Conservation (phyloP, 2,888 invertebrate genomes). For the Acrobasis repandana region DNA sequence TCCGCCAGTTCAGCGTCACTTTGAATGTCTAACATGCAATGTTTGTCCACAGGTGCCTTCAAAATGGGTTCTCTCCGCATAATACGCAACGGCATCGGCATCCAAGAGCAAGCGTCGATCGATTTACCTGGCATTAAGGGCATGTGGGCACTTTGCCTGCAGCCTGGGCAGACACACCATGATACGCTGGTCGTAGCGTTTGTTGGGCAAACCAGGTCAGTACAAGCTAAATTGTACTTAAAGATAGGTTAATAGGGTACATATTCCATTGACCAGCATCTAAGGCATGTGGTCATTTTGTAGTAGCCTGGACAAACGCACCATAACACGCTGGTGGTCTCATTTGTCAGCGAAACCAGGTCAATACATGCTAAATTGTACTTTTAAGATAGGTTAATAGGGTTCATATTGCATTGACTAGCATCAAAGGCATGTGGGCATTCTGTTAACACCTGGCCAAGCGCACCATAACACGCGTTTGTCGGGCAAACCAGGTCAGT, state of each 20-base stretch:
- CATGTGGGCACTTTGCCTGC: constrained; percentile 93
- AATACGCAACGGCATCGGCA: constrained; percentile 99
- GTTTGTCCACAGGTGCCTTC: constrained; percentile 85
- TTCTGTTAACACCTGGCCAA: constrained; percentile 54
- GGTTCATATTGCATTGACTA: background rate
- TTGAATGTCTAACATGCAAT: background rate
- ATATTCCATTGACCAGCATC: background rate
- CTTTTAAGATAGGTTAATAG: background rate
- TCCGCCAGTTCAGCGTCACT: too few relatives aligned
- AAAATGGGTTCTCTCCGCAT: constrained; percentile 99
- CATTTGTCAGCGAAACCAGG: constrained; percentile 98
- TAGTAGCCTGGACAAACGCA: constrained; percentile 82
- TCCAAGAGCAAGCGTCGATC: constrained; percentile 98
- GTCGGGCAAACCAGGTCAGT: constrained; percentile 95
- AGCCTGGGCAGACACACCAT: constrained; percentile 87
- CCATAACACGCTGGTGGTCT: constrained; percentile 96
- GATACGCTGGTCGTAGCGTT: constrained; percentile 97
- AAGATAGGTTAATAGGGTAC: background rate
- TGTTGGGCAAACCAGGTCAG: constrained; percentile 95
- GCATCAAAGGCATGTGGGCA: background rate
- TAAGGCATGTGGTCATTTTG: background rate
- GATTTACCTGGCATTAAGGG: constrained; percentile 98
- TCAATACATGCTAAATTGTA: constrained; percentile 39
- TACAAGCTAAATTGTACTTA: background rate
- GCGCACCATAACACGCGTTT: constrained; percentile 97